Percentiles rank a stretch among this genome's conserved stretches.
These are phyloP conservation scores for Pristiophorus japonicus DNA, from an alignment of 2,113 vertebrate genomes.

Conservation along the genomic window DNA sequence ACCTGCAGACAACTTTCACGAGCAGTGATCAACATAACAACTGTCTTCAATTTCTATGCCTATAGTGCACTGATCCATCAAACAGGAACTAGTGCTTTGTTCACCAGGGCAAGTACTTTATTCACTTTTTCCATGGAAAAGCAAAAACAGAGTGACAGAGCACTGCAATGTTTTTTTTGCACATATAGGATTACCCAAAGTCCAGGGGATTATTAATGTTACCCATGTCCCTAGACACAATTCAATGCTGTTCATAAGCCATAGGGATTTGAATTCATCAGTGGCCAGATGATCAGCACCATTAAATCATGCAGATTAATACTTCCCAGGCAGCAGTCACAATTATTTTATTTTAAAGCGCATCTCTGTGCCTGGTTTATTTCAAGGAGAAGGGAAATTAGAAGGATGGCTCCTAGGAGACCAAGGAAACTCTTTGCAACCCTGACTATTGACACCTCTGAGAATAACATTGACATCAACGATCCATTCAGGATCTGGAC, in stretches of 20 bases:
- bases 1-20: background rate
- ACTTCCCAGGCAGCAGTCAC: background rate
- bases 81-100: background rate
- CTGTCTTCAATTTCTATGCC: background rate
- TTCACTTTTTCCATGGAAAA: background rate
- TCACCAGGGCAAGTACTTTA: background rate
- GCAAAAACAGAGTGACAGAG: background rate
- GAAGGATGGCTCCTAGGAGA: background rate
- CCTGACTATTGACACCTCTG: background rate
- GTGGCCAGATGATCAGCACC: background rate
- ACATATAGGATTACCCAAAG: background rate
- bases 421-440: too few species aligned
- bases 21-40: background rate
- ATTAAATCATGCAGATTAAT: background rate
- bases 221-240: background rate
- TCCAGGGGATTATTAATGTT: background rate
- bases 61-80: background rate
- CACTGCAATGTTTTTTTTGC: background rate
- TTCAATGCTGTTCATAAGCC: background rate
- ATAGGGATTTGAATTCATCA: background rate
- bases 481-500: too few species aligned
- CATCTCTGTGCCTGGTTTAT: background rate
- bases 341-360: background rate
- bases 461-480: too few species aligned
- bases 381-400: background rate